Percentiles rank a stretch among this genome's conserved stretches.
These are phyloP conservation scores for Axinella damicornis DNA, from an alignment of 37 sponge, comb jelly and placozoan species.

Conservation along the genomic window DNA sequence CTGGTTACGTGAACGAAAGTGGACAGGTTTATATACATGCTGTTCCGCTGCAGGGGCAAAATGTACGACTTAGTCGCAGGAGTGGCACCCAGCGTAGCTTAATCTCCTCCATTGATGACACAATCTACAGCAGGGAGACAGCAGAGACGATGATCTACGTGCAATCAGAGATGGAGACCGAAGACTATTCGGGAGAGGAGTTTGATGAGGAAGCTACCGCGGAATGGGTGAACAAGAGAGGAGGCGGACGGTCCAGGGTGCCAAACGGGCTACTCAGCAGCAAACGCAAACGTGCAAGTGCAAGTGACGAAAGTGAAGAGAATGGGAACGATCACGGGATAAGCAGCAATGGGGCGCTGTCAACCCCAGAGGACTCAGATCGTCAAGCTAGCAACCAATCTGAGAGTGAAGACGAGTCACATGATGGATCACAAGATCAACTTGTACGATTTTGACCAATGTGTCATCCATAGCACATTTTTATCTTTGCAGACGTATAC, in stretches of 20 bases:
- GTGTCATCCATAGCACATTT: no score
- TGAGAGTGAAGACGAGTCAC: not conserved
- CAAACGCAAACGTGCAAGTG: no score
- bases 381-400: no score
- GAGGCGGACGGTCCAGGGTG: not conserved
- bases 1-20: conserved; percentile 37
- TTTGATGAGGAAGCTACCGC: not conserved
- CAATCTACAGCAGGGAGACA: conserved; percentile 36
- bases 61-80: not conserved
- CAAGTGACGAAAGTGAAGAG: not conserved
- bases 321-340: not conserved
- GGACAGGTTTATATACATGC: conserved; percentile 32
- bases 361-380: not conserved
- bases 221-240: not conserved
- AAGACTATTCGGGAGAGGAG: conserved; percentile 9
- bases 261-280: not conserved
- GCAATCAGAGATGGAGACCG: conserved; percentile 40
- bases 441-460: no score
- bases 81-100: conserved; percentile 2
- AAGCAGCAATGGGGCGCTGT: conserved; percentile 27
- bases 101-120: conserved; percentile 38
- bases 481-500: no score
- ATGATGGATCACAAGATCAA: not conserved
- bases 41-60: not conserved
- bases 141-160: conserved; percentile 28